These are phyloP conservation scores for Platorchestia sp. DNA, from an alignment of 1,140 invertebrate genomes.

Conservation along the genomic window DNA sequence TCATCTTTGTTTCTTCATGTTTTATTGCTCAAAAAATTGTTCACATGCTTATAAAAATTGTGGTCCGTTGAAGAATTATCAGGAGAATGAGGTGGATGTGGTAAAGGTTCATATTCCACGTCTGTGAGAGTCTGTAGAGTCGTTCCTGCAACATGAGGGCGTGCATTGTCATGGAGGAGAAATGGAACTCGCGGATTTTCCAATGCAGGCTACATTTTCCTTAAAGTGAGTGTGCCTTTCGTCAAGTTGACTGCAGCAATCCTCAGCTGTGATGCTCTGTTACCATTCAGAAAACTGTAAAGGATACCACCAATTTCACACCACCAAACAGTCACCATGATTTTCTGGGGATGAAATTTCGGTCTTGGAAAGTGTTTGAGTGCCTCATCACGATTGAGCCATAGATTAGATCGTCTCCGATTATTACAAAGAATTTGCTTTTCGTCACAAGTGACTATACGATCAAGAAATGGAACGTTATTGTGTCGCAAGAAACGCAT, in stretches of 20 bases:
- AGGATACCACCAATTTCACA: neutral
- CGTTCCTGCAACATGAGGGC: neutral
- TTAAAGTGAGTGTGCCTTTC: neutral
- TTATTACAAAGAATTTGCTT: slow-evolving; percentile 25
- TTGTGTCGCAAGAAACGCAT: neutral
- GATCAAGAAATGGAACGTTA: neutral
- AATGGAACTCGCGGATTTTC: slow-evolving; percentile 1
- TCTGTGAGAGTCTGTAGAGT: neutral
- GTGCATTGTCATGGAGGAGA: slow-evolving; percentile 25
- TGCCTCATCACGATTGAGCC: slow-evolving; percentile 26
- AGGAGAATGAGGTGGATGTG: neutral
- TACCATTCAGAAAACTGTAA: slow-evolving; percentile 1
- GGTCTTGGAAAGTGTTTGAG: slow-evolving; percentile 25
- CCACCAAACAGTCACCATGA: neutral
- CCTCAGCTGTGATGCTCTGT: neutral
- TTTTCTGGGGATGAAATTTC: neutral
- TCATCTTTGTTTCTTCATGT: neutral
- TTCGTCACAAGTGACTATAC: slow-evolving; percentile 12
- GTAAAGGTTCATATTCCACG: neutral
- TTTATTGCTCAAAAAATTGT: too few species aligned
- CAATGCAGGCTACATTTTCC: neutral
- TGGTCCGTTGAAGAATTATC: neutral
- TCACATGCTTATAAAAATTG: neutral
- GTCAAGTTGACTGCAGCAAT: neutral
- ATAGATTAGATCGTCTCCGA: neutral